Evolutionary conservation across 2,113 vertebrate genomes (phyloP).

Genomic region (Pygoscelis antarcticus): DNA sequence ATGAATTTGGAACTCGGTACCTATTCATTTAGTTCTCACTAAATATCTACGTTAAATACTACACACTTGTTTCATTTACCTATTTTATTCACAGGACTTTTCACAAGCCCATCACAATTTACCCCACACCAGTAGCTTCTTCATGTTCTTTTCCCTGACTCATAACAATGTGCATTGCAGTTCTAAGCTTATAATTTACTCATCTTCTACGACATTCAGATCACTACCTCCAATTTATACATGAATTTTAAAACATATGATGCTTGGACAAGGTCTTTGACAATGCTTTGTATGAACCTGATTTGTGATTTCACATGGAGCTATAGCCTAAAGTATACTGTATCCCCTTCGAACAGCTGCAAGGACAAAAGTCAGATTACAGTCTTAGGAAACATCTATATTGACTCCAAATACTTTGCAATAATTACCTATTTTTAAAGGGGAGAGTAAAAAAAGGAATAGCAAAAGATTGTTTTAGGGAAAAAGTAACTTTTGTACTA

Average conservation of each 20-base stretch:
- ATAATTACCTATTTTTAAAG: background rate
- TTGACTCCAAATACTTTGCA: background rate
- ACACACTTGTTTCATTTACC: background rate
- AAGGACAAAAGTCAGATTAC: background rate
- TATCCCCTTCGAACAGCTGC: background rate
- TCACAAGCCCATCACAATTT: background rate
- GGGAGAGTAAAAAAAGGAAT: background rate
- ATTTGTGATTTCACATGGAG: background rate
- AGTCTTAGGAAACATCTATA: background rate
- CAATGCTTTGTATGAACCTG: background rate
- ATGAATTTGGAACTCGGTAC: background rate
- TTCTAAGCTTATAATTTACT: background rate
- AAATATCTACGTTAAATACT: background rate
- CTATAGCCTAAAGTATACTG: background rate
- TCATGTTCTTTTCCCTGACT: fast-evolving
- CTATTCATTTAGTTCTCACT: background rate
- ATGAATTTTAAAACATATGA: background rate
- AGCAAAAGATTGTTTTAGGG: background rate
- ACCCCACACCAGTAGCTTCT: background rate
- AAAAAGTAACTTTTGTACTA: background rate
- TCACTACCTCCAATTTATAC: background rate
- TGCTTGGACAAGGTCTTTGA: background rate
- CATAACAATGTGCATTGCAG: background rate
- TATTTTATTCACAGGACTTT: background rate
- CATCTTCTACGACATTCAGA: background rate